Evolutionary conservation across 2,797 vertebrate species (phyloP), one percentile per base, ranked within the genome.

Genomic region (Diplodus sargus): DNA sequence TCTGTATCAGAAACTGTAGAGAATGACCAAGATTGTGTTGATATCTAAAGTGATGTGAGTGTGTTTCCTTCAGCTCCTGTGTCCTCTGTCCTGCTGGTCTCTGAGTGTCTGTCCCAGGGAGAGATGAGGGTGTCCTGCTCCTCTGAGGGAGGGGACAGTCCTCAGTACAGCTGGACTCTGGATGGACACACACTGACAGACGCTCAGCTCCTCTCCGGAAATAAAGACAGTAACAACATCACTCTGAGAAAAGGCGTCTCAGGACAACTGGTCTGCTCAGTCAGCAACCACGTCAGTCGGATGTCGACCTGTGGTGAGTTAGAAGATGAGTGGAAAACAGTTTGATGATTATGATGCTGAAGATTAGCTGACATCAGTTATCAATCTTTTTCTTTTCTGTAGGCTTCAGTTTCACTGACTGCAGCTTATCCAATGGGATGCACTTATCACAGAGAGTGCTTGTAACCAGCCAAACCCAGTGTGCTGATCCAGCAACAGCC

Each of bases 91-190:
- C 12, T 0, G 30, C 57, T 92, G 81, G 51, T 30, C 57, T 1
- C n/a, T n/a, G 20, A 70, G 51, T 92, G 91, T 89, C 66, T 84
- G 81, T 80, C 85, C 48, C 47, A 88, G 57, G 93, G 92, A 68
- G 42, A 74, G 62, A 69, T 15, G 81, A 85, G 1, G 34, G 78
- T 78, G 0, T 84, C 78, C 67, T 92, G 92, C 53, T 76, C n/a
- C 70, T 45, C 81, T 79, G 0, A 68, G 0, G 73, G 34, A 34
- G 34, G 89, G 42, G 81, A 89, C 60, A 76, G 62, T 75, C 86
- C 17, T 76, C 34, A 34, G 34, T 34, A 34, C 34, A 34, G 34
- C 34, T 34, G 34, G 34, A 34, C 34, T 34, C 34, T 34, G 34
- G 34, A 34, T 34, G 34, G 34, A 39, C 39, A 39, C 14, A 45